These are phyloP conservation scores for Lateolabrax maculatus DNA, from an alignment of 2,797 vertebrate species.

Conservation along the genomic window DNA sequence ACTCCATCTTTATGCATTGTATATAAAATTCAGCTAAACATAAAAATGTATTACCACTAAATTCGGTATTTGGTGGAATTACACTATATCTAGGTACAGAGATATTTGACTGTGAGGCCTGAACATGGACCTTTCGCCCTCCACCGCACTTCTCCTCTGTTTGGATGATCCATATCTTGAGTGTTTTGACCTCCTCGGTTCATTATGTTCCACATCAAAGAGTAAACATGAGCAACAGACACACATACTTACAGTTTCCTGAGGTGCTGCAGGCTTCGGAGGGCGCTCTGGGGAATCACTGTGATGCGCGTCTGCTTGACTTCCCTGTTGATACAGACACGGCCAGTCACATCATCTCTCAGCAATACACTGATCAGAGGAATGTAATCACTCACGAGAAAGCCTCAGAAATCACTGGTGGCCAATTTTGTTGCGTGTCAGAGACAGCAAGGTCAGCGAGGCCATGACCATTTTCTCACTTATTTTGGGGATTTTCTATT, in stretches of 20 bases:
- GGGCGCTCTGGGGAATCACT: constrained; percentile 43
- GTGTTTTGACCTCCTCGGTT: constrained; percentile 68
- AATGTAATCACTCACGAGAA: not conserved
- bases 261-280: constrained; percentile 63
- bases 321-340: constrained; percentile 61
- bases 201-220: constrained; percentile 68
- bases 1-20: not conserved
- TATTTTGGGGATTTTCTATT: constrained; percentile 1
- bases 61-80: not conserved
- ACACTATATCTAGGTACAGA: not conserved
- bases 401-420: not conserved
- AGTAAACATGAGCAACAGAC: constrained; percentile 58
- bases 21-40: not conserved
- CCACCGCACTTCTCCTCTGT: not conserved
- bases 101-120: not conserved
- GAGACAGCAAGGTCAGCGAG: not conserved
- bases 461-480: not conserved
- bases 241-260: constrained; percentile 68
- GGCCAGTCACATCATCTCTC: not conserved
- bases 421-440: not conserved
- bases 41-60: not conserved
- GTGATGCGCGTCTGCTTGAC: constrained; percentile 57
- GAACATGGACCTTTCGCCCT: not conserved
- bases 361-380: not conserved
- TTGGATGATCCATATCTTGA: constrained; percentile 55